Base-by-base conservation (phyloP, 2,797 vertebrate species). In the Rhinogobio ventralis region DNA sequence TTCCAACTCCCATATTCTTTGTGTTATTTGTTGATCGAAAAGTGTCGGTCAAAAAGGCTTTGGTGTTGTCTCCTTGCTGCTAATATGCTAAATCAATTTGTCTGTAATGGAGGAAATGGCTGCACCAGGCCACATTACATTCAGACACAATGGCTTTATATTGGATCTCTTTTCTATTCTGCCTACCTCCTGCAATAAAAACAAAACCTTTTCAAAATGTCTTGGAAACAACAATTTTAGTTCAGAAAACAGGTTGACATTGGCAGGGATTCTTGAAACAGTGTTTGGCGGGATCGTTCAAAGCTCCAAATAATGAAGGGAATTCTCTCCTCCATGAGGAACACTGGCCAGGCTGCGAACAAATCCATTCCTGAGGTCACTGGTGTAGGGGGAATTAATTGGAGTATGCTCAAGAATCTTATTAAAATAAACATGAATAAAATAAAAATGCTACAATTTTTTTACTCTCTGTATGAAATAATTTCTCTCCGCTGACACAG, bases 31-130 rank as follows among this genome's bases (percentile, higher is more conserved):
- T 67, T 45, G 2, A 25, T 42, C 0, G 10, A 25, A 36, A 25
- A 30, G 0, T 30, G 14, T 64, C 0, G 5, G 25, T 28, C n/a
- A 57, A 39, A 13, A 55, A 64, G 69, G 36, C 28, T 64, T 74
- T 84, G 64, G 79, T 81, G 45, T 81, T 82, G 62, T 88, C 67
- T 84, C 55, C 68, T 76, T 66, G 19, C 67, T 45, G 75, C 51
- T 87, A 81, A 86, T 45, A 57, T 64, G 79, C 30, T 86, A 86
- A 90, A 79, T 76, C 62, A 72, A 85, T 87, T 89, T 75, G 60
- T 76, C 19, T 53, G 64, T 89, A 85, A 89, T 87, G 85, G 53
- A 85, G 84, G 69, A 87, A 89, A 73, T 46, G 73, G 67, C 53
- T 79, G 73, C 60, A 84, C 42, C 64, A 71, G 53, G 19, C 76